Percentiles rank a stretch among this genome's conserved stretches.
Conservation (phyloP, 2,888 invertebrate species). For the Myathropa florea region DNA sequence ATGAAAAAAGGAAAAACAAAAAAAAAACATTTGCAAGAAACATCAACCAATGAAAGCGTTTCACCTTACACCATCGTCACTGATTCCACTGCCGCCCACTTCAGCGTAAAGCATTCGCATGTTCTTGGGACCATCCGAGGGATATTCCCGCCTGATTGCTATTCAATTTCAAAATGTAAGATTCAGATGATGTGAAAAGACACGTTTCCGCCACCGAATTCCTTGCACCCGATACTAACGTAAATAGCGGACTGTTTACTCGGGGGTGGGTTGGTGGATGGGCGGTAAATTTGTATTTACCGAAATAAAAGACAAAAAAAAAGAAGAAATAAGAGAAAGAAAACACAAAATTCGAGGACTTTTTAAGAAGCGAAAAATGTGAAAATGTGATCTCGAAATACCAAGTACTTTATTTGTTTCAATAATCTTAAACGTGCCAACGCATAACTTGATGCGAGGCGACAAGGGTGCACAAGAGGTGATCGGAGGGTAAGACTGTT, state of each 20-base stretch:
- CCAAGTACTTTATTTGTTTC: constrained; percentile 62
- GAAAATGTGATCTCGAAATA: constrained; percentile 51
- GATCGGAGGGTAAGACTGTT: not conserved
- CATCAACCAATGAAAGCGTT: constrained; percentile 11
- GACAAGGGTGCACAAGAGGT: not conserved
- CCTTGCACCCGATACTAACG: constrained; percentile 13
- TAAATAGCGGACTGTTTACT: constrained; percentile 51
- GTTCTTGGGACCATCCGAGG: constrained; percentile 26
- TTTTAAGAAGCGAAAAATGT: constrained; percentile 32
- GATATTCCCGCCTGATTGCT: constrained; percentile 48
- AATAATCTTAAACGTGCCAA: constrained; percentile 56
- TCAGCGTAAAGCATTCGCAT: constrained; percentile 24
- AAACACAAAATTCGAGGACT: constrained; percentile 13
- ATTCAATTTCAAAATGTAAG: constrained; percentile 66
- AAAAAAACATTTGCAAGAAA: not conserved
- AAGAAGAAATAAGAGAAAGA: not conserved
- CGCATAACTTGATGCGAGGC: constrained; percentile 26
- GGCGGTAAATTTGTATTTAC: constrained; percentile 34
- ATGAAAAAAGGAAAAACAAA: not conserved
- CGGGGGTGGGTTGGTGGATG: not conserved
- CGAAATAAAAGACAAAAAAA: constrained; percentile 23
- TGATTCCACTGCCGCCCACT: not conserved
- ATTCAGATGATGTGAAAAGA: constrained; percentile 61
- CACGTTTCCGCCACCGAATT: constrained; percentile 58
- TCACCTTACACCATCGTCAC: constrained; percentile 1